A percentile compares a stretch with the other conserved stretches of the same genome.
Conservation (phyloP, 2,888 invertebrate species). For the Polydesmus complanatus region DNA sequence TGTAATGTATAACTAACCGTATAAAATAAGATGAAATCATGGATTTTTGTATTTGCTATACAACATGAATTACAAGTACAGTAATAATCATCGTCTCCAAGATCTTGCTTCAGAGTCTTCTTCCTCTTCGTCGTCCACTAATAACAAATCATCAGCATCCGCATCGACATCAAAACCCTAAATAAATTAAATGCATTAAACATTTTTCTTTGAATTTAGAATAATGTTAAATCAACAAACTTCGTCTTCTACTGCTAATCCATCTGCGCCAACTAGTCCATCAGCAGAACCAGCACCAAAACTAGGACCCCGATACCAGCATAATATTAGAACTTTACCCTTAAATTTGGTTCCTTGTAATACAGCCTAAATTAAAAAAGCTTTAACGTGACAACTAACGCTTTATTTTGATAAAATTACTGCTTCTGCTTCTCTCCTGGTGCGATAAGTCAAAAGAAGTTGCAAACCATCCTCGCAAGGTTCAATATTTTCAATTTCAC, state of each 20-base stretch:
- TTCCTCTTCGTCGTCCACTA: conserved; percentile 74
- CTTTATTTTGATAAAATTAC: conserved; percentile 28
- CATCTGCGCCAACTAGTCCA: conserved; percentile 2
- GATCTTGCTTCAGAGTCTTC: conserved; percentile 71
- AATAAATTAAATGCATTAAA: not conserved
- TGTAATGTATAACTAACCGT: not conserved
- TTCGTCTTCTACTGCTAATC: conserved; percentile 3
- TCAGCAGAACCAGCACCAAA: not conserved
- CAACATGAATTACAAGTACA: not conserved
- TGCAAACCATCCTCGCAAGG: conserved; percentile 61
- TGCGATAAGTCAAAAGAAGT: conserved; percentile 57
- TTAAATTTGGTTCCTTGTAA: conserved; percentile 26
- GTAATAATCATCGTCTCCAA: conserved; percentile 58
- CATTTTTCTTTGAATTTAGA: not conserved
- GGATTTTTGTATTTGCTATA: not conserved
- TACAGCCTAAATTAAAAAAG: conserved; percentile 24
- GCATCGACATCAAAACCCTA: conserved; percentile 22
- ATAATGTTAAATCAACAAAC: not conserved
- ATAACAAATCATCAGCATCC: conserved; percentile 48
- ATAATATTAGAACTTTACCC: conserved; percentile 25
- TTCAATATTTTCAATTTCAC: conserved; percentile 69
- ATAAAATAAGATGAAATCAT: not conserved
- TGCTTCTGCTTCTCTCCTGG: conserved; percentile 62
- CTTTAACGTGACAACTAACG: not conserved
- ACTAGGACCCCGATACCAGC: conserved; percentile 25